Conservation (phyloP, 2,113 vertebrate genomes). For the Calcarius ornatus region DNA sequence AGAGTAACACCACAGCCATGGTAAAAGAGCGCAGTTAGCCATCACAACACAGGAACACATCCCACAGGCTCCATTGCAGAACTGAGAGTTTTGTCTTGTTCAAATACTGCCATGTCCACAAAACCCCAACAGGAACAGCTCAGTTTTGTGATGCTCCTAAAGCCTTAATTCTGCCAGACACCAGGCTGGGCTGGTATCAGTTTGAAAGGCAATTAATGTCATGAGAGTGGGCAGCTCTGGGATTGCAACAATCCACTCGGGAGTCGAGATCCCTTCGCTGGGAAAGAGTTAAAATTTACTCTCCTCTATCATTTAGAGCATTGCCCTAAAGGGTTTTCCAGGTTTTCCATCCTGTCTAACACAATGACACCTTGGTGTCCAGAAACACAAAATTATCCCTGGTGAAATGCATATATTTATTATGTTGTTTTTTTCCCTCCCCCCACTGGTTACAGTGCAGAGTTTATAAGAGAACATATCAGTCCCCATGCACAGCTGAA, state of each 20-base stretch:
- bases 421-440: background rate
- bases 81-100: background rate
- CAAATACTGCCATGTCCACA: background rate
- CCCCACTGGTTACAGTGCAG: background rate
- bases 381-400: background rate
- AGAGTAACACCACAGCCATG: background rate
- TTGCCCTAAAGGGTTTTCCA: background rate
- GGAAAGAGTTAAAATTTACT: background rate
- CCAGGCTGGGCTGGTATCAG: accelerated
- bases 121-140: background rate
- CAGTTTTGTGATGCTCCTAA: background rate
- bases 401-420: background rate
- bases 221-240: background rate
- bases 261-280: background rate
- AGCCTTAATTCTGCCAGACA: background rate
- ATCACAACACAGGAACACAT: accelerated
- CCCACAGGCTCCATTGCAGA: background rate
- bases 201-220: background rate
- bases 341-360: background rate
- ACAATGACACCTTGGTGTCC: background rate
- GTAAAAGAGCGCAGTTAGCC: background rate
- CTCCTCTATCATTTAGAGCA: background rate
- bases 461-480: background rate
- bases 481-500: background rate
- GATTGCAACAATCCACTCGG: background rate